A percentile compares a stretch with the other conserved stretches of the same genome.
These are phyloP conservation scores for Delichon dasypus DNA, from an alignment of 2,797 vertebrate genomes.

Conservation along the genomic window DNA sequence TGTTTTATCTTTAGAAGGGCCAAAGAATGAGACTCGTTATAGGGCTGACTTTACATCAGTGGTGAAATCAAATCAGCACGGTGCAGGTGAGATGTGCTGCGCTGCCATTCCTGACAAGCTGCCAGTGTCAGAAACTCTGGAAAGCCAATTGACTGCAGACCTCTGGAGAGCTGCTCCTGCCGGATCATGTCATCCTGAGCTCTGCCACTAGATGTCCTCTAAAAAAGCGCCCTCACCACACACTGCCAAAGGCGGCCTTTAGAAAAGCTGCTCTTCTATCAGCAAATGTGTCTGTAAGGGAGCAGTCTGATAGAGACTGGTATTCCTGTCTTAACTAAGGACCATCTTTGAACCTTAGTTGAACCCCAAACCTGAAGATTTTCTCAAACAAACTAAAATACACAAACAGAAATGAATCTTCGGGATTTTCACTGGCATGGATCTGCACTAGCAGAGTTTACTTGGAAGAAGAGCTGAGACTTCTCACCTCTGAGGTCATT, in stretches of 20 bases:
- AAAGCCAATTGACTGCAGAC: background rate
- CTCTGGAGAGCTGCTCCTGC: background rate
- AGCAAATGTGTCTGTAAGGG: background rate
- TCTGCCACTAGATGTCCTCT: slow-evolving; percentile 50
- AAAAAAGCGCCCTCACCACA: background rate
- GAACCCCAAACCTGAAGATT: background rate
- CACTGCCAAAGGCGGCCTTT: background rate
- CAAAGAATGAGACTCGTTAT: background rate
- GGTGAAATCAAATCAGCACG: background rate
- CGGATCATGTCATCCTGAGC: background rate
- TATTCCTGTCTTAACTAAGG: background rate
- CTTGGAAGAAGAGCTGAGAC: background rate
- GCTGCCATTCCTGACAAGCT: background rate
- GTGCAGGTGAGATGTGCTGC: background rate
- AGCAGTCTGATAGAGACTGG: background rate
- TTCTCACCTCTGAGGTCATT: background rate
- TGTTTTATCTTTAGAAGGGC: background rate
- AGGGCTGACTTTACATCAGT: background rate
- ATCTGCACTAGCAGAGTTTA: background rate
- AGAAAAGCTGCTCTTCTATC: background rate
- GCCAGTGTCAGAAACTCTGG: background rate
- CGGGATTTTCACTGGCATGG: background rate
- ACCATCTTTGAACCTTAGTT: background rate
- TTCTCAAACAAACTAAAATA: background rate
- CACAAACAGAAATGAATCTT: background rate